A percentile compares a stretch with the other conserved stretches of the same genome.
Conservation (phyloP, 2,113 vertebrate species). For the Upupa epops region DNA sequence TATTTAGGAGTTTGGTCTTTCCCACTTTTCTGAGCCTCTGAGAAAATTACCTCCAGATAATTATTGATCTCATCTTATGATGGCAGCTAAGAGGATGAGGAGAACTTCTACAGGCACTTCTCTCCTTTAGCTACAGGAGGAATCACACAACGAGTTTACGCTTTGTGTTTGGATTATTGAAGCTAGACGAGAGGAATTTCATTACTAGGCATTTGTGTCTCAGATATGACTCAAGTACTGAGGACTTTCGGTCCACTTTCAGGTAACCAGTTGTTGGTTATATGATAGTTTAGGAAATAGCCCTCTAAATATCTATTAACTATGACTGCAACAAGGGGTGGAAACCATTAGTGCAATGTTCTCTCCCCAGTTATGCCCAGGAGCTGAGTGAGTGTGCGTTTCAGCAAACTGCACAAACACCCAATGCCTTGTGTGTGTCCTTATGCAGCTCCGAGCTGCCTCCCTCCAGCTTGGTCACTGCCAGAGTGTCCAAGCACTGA, state of each 20-base stretch:
- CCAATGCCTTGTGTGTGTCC: accelerated
- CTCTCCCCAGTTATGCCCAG: background rate
- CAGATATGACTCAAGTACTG: background rate
- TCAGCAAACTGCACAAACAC: background rate
- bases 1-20: background rate
- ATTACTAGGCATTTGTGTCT: background rate
- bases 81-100: background rate
- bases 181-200: background rate
- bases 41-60: background rate
- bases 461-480: background rate
- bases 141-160: background rate
- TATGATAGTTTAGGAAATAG: background rate
- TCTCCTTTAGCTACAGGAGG: background rate
- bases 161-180: accelerated
- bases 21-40: background rate
- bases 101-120: background rate
- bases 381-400: background rate
- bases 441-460: background rate
- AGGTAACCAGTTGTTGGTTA: background rate
- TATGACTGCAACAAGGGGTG: background rate
- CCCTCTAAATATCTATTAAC: background rate
- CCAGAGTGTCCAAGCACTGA: background rate
- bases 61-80: background rate
- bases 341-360: background rate
- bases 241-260: background rate